phyloP scores from a whole-genome alignment of 1,140 invertebrate genomes.

The Nymphalis io region DNA sequence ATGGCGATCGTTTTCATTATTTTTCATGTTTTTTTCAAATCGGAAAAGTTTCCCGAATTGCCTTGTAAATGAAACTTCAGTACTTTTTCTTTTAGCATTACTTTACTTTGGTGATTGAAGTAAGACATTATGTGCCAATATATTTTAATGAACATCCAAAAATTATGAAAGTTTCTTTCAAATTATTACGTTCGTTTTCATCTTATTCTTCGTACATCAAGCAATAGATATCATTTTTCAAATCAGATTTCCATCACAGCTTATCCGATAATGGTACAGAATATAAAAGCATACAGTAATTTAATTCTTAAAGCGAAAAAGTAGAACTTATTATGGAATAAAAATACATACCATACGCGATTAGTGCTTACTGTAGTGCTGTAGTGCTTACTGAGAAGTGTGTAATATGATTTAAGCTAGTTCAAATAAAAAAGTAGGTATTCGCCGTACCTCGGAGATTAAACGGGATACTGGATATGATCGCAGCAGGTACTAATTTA shows the following conservation, averaged over 20 bases:
- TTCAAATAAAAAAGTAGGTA: constrained; percentile 32
- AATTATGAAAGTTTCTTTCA: background rate
- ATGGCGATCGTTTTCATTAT: constrained; percentile 11
- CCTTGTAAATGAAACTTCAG: constrained; percentile 1
- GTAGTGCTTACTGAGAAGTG: no score
- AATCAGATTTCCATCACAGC: constrained; percentile 40
- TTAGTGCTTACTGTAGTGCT: constrained; percentile 13
- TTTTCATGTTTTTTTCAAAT: constrained; percentile 5
- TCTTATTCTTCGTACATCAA: background rate
- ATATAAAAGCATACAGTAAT: background rate
- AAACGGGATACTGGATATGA: constrained; percentile 30
- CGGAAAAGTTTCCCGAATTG: background rate
- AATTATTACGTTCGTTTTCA: background rate
- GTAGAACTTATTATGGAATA: constrained; percentile 12
- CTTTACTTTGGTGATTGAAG: background rate
- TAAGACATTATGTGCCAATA: background rate
- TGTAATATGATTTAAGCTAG: constrained; percentile 18
- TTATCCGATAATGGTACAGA: constrained; percentile 28
- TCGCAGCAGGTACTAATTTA: constrained; percentile 27
- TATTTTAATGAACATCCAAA: background rate
- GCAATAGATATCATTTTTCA: constrained; percentile 35
- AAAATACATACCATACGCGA: constrained; percentile 11
- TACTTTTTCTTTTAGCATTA: background rate
- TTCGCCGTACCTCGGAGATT: constrained; percentile 25
- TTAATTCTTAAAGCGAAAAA: constrained; percentile 4